Base-by-base conservation (phyloP, 2,888 invertebrate species). In the Cybosia mesomella region DNA sequence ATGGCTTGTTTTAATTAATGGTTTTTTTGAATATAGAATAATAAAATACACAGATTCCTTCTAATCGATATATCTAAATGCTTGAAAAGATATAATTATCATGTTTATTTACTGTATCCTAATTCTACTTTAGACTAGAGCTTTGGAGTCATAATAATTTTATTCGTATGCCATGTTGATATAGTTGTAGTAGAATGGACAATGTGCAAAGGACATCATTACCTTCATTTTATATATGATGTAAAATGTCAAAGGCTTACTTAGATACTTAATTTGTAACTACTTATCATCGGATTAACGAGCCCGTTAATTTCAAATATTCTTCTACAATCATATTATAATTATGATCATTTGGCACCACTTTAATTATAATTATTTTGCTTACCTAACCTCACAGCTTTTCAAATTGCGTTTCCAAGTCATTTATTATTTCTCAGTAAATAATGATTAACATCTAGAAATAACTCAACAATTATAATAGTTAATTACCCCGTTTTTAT, bases 281-380 rank as follows among this genome's bases (percentile, higher is more conserved):
- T 58, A 15, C 18, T 32, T n/a, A 18, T n/a, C 10, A 58, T 58
- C 8, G 32, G 18, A 49, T 61, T 61, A 61, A 61, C 60, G 28
- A 61, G 28, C n/a, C 39, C 36, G 24, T 43, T 24, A 43, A 49
- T 61, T 49, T 43, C 7, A 61, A 18, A 43, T 28, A 5, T 49
- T 49, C 43, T 61, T 39, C 18, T 18, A 61, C 24, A 28, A 49
- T 43, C 18, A 18, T 49, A 43, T 28, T 43, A 10, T 43, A 61
- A 61, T 61, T 39, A 49, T 10, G 34, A 32, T 34, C n/a, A 58
- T 58, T 34, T 34, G 34, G 34, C 11, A 58, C n/a, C 13, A 13
- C 13, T 5, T 22, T 55, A 24, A 53, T 53, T 1, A 1, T 21
- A 22, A 11, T 55, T 3, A 24, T 10, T 55, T 11, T 2, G 22